A percentile compares a stretch with the other conserved stretches of the same genome.
phyloP scores from a whole-genome alignment of 2,888 invertebrate species.

The Sarcophaga subvicina region DNA sequence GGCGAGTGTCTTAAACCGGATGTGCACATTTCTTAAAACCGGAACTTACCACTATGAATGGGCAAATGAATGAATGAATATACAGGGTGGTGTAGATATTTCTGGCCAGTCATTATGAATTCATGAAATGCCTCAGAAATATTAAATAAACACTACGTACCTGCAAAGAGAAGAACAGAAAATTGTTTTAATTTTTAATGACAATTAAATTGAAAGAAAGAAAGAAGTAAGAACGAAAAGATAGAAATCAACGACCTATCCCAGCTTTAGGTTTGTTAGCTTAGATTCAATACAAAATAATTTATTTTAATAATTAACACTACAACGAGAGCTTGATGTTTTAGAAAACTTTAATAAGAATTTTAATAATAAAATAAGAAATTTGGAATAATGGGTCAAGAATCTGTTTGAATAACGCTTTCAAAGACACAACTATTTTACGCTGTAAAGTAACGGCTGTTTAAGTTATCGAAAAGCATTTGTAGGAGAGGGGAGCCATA shows the following conservation, averaged over 20 bases:
- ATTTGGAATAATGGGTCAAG: slow-evolving; percentile 29
- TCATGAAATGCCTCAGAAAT: neutral
- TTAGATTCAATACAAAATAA: too few species aligned
- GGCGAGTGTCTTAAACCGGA: slow-evolving; percentile 48
- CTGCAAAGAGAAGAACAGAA: slow-evolving; percentile 55
- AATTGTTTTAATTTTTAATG: neutral
- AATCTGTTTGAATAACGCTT: neutral
- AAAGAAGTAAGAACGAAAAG: neutral
- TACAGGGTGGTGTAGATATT: slow-evolving; percentile 7
- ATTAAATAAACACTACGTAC: slow-evolving; percentile 47
- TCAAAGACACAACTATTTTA: neutral
- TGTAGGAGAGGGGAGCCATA: too few species aligned
- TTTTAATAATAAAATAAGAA: neutral
- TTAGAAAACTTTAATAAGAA: neutral
- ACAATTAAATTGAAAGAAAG: neutral
- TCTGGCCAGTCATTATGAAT: slow-evolving; percentile 28
- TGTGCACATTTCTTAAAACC: slow-evolving; percentile 60
- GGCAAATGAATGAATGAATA: neutral
- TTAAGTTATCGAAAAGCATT: too few species aligned
- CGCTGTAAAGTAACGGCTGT: neutral
- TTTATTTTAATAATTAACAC: slow-evolving; percentile 35
- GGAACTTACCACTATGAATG: slow-evolving; percentile 63
- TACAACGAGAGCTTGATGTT: neutral
- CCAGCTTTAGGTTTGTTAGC: slow-evolving; percentile 1
- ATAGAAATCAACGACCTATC: slow-evolving; percentile 35